A percentile compares a stretch with the other conserved stretches of the same genome.
Evolutionary conservation across 2,888 invertebrate genomes (phyloP).

Genomic region (Hemaris fuciformis): DNA sequence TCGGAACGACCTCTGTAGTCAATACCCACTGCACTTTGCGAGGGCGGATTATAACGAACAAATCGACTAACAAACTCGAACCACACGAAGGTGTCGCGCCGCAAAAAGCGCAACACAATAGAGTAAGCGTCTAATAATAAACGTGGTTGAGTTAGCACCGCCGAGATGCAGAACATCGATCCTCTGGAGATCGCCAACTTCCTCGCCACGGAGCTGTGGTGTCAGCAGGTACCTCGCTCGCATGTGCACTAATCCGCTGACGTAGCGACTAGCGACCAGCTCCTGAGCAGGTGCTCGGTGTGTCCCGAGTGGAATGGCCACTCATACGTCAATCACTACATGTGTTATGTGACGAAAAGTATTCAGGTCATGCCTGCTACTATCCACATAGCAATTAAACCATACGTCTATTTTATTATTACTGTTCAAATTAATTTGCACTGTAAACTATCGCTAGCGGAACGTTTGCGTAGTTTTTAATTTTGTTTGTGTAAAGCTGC

Average conservation of each 20-base stretch:
- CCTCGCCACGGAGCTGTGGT: conserved; percentile 91
- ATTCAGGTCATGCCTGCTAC: conserved; percentile 10
- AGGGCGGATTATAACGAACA: conserved; percentile 80
- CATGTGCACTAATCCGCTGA: background rate
- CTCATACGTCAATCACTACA: conserved; percentile 2
- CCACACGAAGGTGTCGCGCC: conserved; percentile 78
- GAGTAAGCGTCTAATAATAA: conserved; percentile 80
- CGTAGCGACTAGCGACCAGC: background rate
- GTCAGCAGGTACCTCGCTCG: conserved; percentile 85
- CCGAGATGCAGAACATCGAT: conserved; percentile 84
- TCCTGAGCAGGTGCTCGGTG: background rate
- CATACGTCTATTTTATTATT: conserved; percentile 17
- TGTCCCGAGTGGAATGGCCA: background rate
- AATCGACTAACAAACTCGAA: conserved; percentile 79
- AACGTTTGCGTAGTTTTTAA: conserved; percentile 27
- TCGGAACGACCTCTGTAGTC: conserved; percentile 57
- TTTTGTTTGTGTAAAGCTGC: conserved; percentile 19
- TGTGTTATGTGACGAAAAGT: conserved; percentile 11
- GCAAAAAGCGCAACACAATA: conserved; percentile 81
- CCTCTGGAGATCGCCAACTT: conserved; percentile 92
- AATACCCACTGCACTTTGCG: conserved; percentile 60
- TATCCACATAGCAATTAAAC: conserved; percentile 3
- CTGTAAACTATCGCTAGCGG: conserved; percentile 24
- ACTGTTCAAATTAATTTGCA: conserved; percentile 31
- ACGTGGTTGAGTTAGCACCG: conserved; percentile 68